A percentile compares a stretch with the other conserved stretches of the same genome.
Conservation (phyloP, 2,888 invertebrate genomes). For the Linnaemya vulpina region DNA sequence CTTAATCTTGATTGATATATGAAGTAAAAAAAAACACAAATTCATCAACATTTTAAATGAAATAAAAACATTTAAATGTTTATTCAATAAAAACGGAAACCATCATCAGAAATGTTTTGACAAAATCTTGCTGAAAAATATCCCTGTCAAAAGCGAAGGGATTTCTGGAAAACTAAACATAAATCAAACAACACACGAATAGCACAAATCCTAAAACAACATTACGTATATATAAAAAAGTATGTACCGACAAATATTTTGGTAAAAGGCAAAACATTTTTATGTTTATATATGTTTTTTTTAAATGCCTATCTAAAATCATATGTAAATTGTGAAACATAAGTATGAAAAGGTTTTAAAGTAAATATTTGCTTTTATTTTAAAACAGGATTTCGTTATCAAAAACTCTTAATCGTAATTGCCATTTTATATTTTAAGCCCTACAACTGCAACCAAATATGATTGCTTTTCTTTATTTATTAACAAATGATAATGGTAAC, state of each 20-base stretch:
- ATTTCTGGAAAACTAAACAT: constrained; percentile 14
- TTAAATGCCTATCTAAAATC: neutral
- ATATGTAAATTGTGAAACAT: constrained; percentile 28
- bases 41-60: constrained; percentile 24
- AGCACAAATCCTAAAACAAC: constrained; percentile 67
- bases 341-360: neutral
- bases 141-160: constrained; percentile 31
- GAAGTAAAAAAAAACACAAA: constrained; percentile 40
- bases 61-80: constrained; percentile 51
- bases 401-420: constrained; percentile 59
- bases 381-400: constrained; percentile 45
- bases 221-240: constrained; percentile 39
- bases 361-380: constrained; percentile 5
- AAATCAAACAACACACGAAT: constrained; percentile 34
- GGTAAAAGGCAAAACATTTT: too few species aligned
- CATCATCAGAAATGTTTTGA: constrained; percentile 37
- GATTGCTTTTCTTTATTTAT: constrained; percentile 19
- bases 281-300: too few species aligned
- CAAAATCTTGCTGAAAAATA: constrained; percentile 19
- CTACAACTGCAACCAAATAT: constrained; percentile 28
- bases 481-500: constrained; percentile 13
- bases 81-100: constrained; percentile 32
- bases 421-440: constrained; percentile 43
- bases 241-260: neutral
- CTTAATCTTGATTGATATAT: constrained; percentile 60